Conservation (phyloP, 2,797 vertebrate species). For the Onychomys arenicola region DNA sequence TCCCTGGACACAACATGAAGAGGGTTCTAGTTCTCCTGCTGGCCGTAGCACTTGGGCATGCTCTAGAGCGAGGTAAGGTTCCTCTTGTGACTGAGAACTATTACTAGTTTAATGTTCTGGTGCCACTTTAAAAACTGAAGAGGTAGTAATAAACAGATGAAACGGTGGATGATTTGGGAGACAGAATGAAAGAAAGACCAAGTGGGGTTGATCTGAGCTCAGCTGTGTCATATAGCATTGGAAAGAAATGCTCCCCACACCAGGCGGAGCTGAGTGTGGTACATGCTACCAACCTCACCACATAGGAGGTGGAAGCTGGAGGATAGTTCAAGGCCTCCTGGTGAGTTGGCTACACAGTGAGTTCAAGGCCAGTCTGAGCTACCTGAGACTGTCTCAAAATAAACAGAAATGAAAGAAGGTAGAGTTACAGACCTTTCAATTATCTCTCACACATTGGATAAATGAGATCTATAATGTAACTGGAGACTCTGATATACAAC, state of each 20-base stretch:
- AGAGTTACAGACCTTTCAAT: background rate
- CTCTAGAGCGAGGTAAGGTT: conserved; percentile 85
- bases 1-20: conserved; percentile 76
- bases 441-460: background rate
- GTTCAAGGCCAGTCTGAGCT: background rate
- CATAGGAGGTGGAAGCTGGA: background rate
- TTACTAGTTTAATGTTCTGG: background rate
- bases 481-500: background rate
- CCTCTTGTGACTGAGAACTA: background rate
- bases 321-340: background rate
- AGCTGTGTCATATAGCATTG: background rate
- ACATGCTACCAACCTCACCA: background rate
- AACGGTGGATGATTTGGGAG: background rate
- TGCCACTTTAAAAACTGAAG: background rate
- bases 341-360: background rate
- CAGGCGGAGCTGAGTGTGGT: fast-evolving
- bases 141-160: background rate
- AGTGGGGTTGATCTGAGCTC: background rate
- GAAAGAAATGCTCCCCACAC: background rate
- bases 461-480: background rate
- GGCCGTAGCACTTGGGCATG: background rate
- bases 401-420: background rate
- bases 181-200: background rate
- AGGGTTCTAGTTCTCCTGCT: conserved; percentile 72
- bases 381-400: background rate